Percentiles rank a stretch among this genome's conserved stretches.
These are phyloP conservation scores for Clarias pachynema DNA, from an alignment of 2,797 vertebrate genomes.

Conservation along the genomic window DNA sequence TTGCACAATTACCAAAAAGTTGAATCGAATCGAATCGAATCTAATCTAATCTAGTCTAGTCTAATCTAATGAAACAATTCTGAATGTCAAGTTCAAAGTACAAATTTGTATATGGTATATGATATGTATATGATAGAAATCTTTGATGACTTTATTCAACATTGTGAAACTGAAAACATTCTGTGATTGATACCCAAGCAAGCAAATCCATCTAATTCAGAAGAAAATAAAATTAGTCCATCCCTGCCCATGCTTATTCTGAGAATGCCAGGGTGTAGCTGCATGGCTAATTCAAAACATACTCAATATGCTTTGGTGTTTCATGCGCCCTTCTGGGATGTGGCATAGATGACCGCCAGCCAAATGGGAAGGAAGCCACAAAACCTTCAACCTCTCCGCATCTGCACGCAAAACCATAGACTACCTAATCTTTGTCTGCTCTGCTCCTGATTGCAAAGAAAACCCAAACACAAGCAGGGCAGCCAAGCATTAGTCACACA, in stretches of 20 bases:
- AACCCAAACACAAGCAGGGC: slow-evolving; percentile 6
- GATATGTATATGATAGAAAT: not conserved
- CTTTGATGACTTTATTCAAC: not conserved
- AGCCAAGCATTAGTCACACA: not conserved
- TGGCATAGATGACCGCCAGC: slow-evolving; percentile 45
- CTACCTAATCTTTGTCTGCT: slow-evolving; percentile 12
- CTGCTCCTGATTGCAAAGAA: slow-evolving; percentile 18
- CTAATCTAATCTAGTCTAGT: no score
- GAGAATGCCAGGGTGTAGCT: slow-evolving; percentile 27
- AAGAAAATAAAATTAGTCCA: not conserved
- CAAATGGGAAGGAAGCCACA: slow-evolving; percentile 30
- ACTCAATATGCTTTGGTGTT: slow-evolving; percentile 40
- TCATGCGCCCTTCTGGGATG: slow-evolving; percentile 32
- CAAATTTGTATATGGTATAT: not conserved
- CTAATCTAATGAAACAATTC: not conserved
- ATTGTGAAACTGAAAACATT: not conserved
- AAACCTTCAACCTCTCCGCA: slow-evolving; percentile 17
- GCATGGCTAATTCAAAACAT: slow-evolving; percentile 25
- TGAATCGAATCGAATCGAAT: no score
- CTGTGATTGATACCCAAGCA: not conserved
- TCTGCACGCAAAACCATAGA: slow-evolving; percentile 36
- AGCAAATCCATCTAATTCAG: slow-evolving; percentile 6
- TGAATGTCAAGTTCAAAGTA: not conserved
- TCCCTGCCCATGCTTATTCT: not conserved
- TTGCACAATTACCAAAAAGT: no score